These are phyloP conservation scores for Ptilorrhoa leucosticta DNA, from an alignment of 2,113 vertebrate species.

Conservation along the genomic window DNA sequence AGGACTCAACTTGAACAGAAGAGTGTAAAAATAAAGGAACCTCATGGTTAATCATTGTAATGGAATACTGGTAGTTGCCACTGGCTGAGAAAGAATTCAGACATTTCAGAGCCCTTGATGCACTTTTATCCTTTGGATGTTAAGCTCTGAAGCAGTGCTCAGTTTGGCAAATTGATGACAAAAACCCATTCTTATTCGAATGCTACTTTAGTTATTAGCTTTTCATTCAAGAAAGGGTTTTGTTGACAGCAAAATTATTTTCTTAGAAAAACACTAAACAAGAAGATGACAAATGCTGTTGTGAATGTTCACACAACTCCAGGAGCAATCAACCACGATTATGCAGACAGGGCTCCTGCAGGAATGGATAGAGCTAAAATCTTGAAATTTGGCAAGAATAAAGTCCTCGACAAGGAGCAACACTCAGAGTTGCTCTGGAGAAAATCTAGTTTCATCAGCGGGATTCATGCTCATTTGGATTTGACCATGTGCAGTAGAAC, in stretches of 20 bases:
- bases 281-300: constrained; percentile 49
- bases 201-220: neutral
- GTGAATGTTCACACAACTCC: constrained; percentile 23
- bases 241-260: constrained; percentile 54
- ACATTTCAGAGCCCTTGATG: neutral
- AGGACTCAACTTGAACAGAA: neutral
- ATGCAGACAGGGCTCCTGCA: neutral
- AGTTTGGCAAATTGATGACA: neutral
- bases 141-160: neutral
- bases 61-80: neutral
- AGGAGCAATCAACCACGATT: neutral
- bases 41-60: neutral
- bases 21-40: neutral
- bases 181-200: neutral
- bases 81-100: neutral
- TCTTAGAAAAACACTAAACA: constrained; percentile 23
- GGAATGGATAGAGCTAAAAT: neutral
- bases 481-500: constrained; percentile 39
- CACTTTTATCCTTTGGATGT: neutral
- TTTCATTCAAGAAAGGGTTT: constrained; percentile 18
- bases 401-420: neutral
- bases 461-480: constrained; percentile 3
- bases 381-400: constrained; percentile 1
- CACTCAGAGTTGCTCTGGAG: neutral
- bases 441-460: neutral